Base-by-base conservation (phyloP, 2,113 vertebrate species). In the Brevimyrus niger region DNA sequence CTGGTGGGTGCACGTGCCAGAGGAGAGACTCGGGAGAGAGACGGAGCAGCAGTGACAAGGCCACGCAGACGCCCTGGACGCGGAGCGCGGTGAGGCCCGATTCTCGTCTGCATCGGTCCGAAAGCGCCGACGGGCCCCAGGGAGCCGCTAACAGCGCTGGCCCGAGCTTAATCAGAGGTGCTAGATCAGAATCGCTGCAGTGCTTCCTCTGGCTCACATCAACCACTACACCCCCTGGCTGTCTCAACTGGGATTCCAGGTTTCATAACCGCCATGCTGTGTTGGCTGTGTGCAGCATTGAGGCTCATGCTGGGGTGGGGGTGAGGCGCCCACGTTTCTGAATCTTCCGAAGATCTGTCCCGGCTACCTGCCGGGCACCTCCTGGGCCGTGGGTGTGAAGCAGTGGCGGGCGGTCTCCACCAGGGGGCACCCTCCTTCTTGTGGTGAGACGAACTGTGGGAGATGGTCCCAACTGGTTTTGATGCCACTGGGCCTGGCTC, bases 61-160 rank as follows among this genome's bases (percentile, higher is more conserved):
- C 94, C 47, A 97, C 96, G 0, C 96, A 97, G 92, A 97, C 96
- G 87, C 93, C 94, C 38, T 96, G 95, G 95, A 96, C 95, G 92
- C 95, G 92, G 91, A 93, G 91, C 93, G 93, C 95, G 93, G 96
- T 97, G 94, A 97, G 96, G 96, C 93, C 73, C 47, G 38, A 0
- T 5, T 35, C 53, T 38, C 35, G 3, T 48, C 23, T 84, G 44
- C 23, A 47, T 44, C 19, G 0, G 46, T 83, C 2, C 19, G 9
- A 23, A 47, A 47, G 80, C 6, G 8, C 9, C 7, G 13, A 8
- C 38, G 8, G 19, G 17, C 1, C 38, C 9, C 61, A n/a, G 9
- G n/a, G 61, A 27, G n/a, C 23, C 1, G n/a, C 61, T 65, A 1
- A 65, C n/a, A 11, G 61, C 3, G 2, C n/a, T 3, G n/a, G 0